Conservation (phyloP, 2,113 vertebrate species). For the Phaethornis superciliosus region DNA sequence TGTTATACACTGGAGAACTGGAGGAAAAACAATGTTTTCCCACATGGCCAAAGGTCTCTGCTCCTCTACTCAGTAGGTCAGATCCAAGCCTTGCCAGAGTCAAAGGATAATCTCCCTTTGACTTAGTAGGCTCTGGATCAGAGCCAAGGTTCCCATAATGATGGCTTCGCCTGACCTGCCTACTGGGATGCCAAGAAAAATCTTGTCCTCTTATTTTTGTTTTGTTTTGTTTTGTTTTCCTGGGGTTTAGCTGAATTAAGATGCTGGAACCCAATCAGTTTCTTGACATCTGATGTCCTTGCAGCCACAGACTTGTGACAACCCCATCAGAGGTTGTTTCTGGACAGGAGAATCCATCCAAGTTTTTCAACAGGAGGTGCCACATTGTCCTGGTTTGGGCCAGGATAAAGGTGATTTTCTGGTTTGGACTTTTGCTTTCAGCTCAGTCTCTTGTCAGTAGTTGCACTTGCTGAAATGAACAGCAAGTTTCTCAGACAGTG, state of each 20-base stretch:
- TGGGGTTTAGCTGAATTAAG: background rate
- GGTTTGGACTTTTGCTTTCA: too few relatives aligned
- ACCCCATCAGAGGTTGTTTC: background rate
- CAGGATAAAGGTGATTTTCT: too few relatives aligned
- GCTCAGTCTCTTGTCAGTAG: too few relatives aligned
- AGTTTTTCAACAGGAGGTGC: background rate
- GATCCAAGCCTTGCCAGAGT: background rate
- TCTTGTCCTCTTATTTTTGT: background rate
- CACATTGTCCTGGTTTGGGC: too few relatives aligned
- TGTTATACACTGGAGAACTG: background rate
- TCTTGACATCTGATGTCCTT: background rate
- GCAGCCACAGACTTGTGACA: background rate
- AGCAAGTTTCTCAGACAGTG: too few relatives aligned
- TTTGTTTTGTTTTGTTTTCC: background rate
- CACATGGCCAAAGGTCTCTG: background rate
- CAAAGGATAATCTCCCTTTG: background rate
- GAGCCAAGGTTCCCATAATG: background rate
- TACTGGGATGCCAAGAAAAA: conserved; percentile 28
- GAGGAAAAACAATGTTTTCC: background rate
- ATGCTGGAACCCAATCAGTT: background rate
- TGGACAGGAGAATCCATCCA: background rate
- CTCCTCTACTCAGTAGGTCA: background rate
- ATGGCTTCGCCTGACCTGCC: background rate
- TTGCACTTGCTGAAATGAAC: too few relatives aligned
- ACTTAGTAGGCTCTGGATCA: background rate